Evolutionary conservation across 2,113 vertebrate genomes (phyloP).

Genomic region (Petrocephalus zakoni): DNA sequence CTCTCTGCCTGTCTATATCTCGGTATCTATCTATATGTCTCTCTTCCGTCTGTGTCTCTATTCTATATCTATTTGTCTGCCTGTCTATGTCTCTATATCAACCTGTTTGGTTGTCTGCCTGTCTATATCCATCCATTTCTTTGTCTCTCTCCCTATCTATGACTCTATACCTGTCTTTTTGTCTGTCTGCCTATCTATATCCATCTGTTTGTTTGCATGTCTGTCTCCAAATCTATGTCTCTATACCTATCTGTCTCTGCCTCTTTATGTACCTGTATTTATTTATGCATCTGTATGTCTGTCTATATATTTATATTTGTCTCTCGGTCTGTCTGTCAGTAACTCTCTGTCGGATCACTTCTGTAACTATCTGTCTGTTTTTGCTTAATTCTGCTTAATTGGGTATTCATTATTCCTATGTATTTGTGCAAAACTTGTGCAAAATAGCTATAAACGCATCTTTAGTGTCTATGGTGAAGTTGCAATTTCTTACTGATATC

Average conservation of each 20-base stretch:
- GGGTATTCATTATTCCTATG: not conserved
- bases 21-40: not conserved
- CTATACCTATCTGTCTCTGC: no score
- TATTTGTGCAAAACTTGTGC: not conserved
- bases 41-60: not conserved
- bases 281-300: no score
- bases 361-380: no score
- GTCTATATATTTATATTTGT: not conserved
- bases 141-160: not conserved
- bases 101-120: not conserved
- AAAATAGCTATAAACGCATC: not conserved
- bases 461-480: not conserved
- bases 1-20: not conserved
- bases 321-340: not conserved
- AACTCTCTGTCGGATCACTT: not conserved
- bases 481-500: not conserved
- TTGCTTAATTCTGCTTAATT: not conserved
- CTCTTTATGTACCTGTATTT: no score
- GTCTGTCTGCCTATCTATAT: not conserved
- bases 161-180: not conserved
- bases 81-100: not conserved
- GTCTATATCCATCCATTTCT: not conserved
- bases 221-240: not conserved
- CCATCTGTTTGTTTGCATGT: no score
- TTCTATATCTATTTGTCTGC: not conserved